Evolutionary conservation across 53 echinoderm and acorn worm species (phyloP).

Genomic region (Holothuria leucospilota): DNA sequence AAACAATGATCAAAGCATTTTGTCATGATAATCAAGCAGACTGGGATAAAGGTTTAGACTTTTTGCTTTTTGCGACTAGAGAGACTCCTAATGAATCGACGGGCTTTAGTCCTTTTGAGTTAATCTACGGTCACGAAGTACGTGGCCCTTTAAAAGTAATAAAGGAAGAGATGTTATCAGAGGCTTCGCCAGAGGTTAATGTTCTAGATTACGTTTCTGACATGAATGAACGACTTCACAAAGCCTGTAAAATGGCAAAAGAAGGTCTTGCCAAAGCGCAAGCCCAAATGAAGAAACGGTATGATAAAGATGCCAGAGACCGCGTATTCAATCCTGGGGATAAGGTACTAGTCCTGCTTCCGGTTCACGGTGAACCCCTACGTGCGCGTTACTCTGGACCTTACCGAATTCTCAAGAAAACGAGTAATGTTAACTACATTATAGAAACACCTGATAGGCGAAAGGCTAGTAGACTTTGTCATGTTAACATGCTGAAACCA

Average conservation of each 20-base stretch:
- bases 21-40: conserved; percentile 30
- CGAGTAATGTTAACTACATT: conserved; percentile 8
- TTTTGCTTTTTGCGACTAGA: conserved; percentile 56
- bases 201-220: conserved; percentile 62
- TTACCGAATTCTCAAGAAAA: neutral
- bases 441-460: neutral
- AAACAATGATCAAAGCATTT: conserved; percentile 29
- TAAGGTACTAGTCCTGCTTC: neutral
- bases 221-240: conserved; percentile 47
- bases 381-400: neutral
- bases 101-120: conserved; percentile 68
- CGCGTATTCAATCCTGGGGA: neutral
- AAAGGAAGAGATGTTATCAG: conserved; percentile 8
- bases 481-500: neutral
- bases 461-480: conserved; percentile 1
- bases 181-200: conserved; percentile 5
- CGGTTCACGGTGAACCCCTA: neutral
- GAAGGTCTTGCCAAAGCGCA: conserved; percentile 15
- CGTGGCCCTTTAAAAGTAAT: conserved; percentile 39
- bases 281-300: conserved; percentile 10
- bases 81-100: conserved; percentile 41
- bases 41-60: conserved; percentile 66
- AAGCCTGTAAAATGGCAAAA: conserved; percentile 52
- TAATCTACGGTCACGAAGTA: neutral
- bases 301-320: neutral